A percentile compares a stretch with the other conserved stretches of the same genome.
Evolutionary conservation across 2,888 invertebrate species (phyloP).

Genomic region (Psococerastis gibbosa): DNA sequence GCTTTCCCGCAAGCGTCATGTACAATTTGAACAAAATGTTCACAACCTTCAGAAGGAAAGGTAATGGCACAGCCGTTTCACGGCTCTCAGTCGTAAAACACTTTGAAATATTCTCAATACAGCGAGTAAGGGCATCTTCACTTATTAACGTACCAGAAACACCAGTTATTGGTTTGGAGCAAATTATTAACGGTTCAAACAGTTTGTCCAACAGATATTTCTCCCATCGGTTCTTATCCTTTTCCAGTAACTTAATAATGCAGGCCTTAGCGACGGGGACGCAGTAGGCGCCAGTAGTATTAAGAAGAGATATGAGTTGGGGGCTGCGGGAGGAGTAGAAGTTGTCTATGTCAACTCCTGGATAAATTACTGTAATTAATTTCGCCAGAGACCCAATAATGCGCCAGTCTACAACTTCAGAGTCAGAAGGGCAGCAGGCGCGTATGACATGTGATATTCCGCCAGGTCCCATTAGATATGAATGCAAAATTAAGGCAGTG

Average conservation of each 20-base stretch:
- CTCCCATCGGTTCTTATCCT: slow-evolving; percentile 9
- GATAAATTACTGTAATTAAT: slow-evolving; percentile 37
- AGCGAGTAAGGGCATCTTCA: slow-evolving; percentile 23
- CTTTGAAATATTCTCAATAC: slow-evolving; percentile 23
- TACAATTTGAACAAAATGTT: slow-evolving; percentile 17
- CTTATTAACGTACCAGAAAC: slow-evolving; percentile 12
- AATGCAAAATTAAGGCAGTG: slow-evolving; percentile 38
- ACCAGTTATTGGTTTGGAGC: neutral
- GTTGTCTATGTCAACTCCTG: slow-evolving; percentile 26
- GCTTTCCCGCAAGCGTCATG: slow-evolving; percentile 17
- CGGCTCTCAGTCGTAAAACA: slow-evolving; percentile 24
- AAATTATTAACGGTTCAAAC: slow-evolving; percentile 5
- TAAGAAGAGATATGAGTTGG: slow-evolving; percentile 22
- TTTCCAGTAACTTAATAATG: slow-evolving; percentile 9
- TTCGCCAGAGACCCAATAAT: slow-evolving; percentile 45
- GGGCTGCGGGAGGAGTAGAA: slow-evolving; percentile 29
- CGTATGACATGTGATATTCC: slow-evolving; percentile 44
- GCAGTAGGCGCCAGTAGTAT: slow-evolving; percentile 20
- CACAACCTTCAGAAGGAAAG: slow-evolving; percentile 19
- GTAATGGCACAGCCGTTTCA: slow-evolving; percentile 22
- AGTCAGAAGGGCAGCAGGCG: slow-evolving; percentile 40
- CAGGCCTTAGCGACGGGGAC: slow-evolving; percentile 25
- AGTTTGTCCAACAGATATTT: slow-evolving; percentile 10
- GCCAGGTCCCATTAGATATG: slow-evolving; percentile 35
- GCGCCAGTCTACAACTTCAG: slow-evolving; percentile 44